Conservation (phyloP, 2,113 vertebrate genomes). For the Engraulis encrasicolus region DNA sequence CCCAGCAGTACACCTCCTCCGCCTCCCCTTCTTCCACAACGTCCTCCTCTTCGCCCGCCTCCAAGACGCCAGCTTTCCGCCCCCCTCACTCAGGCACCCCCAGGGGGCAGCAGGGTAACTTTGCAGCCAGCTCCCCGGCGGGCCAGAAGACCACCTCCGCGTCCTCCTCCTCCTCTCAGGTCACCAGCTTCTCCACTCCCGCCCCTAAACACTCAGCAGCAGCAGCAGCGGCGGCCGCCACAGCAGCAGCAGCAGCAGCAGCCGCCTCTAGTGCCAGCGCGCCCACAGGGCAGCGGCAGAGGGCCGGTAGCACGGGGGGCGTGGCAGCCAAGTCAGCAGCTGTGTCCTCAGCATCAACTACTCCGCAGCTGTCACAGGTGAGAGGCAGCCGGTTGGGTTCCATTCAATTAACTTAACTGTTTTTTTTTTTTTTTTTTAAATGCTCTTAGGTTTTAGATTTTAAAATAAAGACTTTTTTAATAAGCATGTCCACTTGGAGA, state of each 20-base stretch:
- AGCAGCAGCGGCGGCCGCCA: slow-evolving; percentile 7
- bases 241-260: slow-evolving; percentile 49
- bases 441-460: no score
- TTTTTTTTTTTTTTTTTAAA: no score
- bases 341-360: slow-evolving; percentile 60
- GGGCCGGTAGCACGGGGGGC: slow-evolving; percentile 65
- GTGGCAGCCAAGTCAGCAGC: slow-evolving; percentile 72
- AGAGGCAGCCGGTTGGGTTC: background rate
- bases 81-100: slow-evolving; percentile 65
- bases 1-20: slow-evolving; percentile 64
- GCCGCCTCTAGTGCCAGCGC: slow-evolving; percentile 54
- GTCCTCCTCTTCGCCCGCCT: slow-evolving; percentile 24
- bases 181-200: slow-evolving; percentile 61
- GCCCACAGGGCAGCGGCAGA: slow-evolving; percentile 67
- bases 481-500: no score
- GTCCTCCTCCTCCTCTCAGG: slow-evolving; percentile 60
- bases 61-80: slow-evolving; percentile 67
- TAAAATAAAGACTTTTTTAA: no score
- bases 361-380: slow-evolving; percentile 76
- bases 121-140: slow-evolving; percentile 50
- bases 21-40: background rate
- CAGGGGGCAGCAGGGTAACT: slow-evolving; percentile 58
- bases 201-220: slow-evolving; percentile 66
- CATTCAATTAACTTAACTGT: no score
- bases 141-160: slow-evolving; percentile 71